These are phyloP conservation scores for Olivierus martensii DNA, from an alignment of 1,140 invertebrate species.

Conservation along the genomic window DNA sequence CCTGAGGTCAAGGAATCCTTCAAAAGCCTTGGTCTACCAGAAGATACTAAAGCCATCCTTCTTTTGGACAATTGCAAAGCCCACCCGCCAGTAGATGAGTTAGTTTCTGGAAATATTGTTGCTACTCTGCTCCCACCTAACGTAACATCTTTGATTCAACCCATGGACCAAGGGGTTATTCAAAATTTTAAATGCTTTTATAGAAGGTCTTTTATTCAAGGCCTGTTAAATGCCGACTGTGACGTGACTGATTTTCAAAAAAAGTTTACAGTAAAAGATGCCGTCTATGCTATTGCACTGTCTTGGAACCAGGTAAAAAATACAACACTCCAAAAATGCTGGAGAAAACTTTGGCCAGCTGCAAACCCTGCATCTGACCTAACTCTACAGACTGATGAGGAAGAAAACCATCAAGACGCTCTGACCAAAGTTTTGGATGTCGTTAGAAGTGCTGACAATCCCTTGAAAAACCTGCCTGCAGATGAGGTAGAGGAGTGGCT, in stretches of 20 bases:
- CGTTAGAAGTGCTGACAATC: no score
- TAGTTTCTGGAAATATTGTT: not conserved
- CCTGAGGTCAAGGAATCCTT: not conserved
- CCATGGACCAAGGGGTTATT: conserved; percentile 1
- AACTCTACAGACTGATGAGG: no score
- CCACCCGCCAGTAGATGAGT: not conserved
- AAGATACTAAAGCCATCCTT: not conserved
- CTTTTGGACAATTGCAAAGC: not conserved
- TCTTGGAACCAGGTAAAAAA: not conserved
- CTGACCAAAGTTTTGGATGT: no score
- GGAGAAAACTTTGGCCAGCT: not conserved
- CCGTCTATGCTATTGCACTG: not conserved
- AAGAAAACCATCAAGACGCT: no score
- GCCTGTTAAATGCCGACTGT: not conserved
- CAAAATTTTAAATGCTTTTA: not conserved
- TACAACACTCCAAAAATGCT: not conserved
- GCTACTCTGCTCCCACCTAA: not conserved
- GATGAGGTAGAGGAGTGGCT: no score
- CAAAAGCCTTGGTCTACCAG: not conserved
- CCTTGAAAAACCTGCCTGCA: no score
- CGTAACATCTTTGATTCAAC: not conserved
- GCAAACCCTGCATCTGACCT: no score
- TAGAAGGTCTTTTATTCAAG: not conserved
- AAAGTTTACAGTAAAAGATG: not conserved
- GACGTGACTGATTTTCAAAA: not conserved